Conservation (phyloP, 2,797 vertebrate genomes). For the Falco cherrug region DNA sequence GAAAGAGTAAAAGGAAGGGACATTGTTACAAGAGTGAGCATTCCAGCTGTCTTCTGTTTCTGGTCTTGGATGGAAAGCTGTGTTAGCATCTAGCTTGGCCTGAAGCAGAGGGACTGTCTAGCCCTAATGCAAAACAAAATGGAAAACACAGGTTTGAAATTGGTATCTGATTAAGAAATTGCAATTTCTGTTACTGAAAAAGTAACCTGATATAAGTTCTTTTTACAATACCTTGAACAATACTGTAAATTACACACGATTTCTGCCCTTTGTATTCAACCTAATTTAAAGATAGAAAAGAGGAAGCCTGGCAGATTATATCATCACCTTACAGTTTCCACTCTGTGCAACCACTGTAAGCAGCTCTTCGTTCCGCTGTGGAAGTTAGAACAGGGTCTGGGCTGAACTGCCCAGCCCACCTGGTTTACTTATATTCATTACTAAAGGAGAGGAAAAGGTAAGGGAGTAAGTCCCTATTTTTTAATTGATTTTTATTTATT, state of each 20-base stretch:
- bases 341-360: background rate
- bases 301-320: background rate
- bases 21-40: background rate
- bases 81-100: background rate
- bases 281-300: background rate
- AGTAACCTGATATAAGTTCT: background rate
- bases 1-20: background rate
- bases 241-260: background rate
- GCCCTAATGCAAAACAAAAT: background rate
- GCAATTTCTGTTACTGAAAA: background rate
- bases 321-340: background rate
- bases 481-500: background rate
- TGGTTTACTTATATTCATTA: background rate
- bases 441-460: background rate
- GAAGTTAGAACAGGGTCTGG: background rate
- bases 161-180: background rate
- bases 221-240: background rate
- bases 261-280: background rate
- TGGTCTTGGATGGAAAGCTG: background rate
- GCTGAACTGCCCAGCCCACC: background rate
- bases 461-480: background rate
- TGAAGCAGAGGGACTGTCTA: background rate
- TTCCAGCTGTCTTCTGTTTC: background rate
- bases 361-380: background rate
- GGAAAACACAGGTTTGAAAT: background rate